Evolutionary conservation across 2,888 invertebrate species (phyloP).

Genomic region (Tipula vernalis): DNA sequence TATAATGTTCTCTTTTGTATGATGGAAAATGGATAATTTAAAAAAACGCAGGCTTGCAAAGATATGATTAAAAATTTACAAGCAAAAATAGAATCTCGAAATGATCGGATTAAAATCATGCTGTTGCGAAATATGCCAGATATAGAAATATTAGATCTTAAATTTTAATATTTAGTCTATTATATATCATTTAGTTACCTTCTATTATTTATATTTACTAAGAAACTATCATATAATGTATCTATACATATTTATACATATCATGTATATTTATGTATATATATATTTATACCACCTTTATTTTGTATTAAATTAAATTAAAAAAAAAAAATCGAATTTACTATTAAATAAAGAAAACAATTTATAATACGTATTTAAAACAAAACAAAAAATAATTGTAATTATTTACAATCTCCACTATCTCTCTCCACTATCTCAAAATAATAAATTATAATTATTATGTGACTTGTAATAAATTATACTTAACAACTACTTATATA

Average conservation of each 20-base stretch:
- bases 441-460: conserved; percentile 6
- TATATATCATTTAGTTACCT: not conserved
- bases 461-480: conserved; percentile 13
- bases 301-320: not conserved
- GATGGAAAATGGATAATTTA: not conserved
- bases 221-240: not conserved
- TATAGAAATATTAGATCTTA: conserved; percentile 46
- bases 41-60: conserved; percentile 54
- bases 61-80: conserved; percentile 77
- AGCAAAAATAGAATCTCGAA: conserved; percentile 75
- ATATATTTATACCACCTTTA: not conserved
- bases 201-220: conserved; percentile 4
- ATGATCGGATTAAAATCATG: conserved; percentile 77
- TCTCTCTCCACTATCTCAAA: conserved; percentile 6
- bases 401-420: conserved; percentile 9
- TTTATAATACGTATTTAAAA: conserved; percentile 11
- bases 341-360: conserved; percentile 9
- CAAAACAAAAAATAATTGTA: conserved; percentile 10
- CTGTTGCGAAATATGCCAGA: conserved; percentile 79
- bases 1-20: not conserved
- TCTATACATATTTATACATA: not conserved
- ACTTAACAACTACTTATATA: conserved; percentile 11
- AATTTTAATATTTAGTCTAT: not conserved
- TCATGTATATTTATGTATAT: not conserved
- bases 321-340: not conserved